phyloP scores from a whole-genome alignment of 2,888 invertebrate genomes.

The Tetragonula carbonaria region DNA sequence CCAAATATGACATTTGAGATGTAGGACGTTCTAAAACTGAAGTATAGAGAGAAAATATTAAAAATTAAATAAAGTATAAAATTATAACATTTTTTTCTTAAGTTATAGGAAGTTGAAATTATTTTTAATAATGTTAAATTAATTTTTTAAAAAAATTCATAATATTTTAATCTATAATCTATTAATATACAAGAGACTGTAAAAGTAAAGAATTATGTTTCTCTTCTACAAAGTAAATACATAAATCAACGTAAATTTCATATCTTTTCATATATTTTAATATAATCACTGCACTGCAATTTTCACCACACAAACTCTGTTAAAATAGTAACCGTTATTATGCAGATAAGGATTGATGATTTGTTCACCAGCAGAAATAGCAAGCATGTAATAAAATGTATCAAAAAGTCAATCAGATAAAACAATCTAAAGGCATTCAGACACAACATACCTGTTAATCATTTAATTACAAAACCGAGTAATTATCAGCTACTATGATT shows the following conservation, averaged over 20 bases:
- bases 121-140: conserved; percentile 41
- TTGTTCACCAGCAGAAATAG: conserved; percentile 51
- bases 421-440: conserved; percentile 61
- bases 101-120: conserved; percentile 18
- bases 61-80: background rate
- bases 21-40: conserved; percentile 94
- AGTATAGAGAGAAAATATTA: conserved; percentile 70
- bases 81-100: background rate
- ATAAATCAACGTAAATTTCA: conserved; percentile 24
- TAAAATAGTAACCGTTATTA: conserved; percentile 58
- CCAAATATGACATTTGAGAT: conserved; percentile 96
- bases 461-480: conserved; percentile 52
- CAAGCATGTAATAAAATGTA: conserved; percentile 54
- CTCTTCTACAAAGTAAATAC: conserved; percentile 18
- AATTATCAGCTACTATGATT: conserved; percentile 59
- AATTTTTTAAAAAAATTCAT: conserved; percentile 12
- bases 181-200: conserved; percentile 38
- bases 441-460: conserved; percentile 70
- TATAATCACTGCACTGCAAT: conserved; percentile 64
- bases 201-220: conserved; percentile 35
- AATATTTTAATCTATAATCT: conserved; percentile 22
- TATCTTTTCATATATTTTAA: conserved; percentile 39
- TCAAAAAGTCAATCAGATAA: conserved; percentile 47
- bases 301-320: conserved; percentile 62
- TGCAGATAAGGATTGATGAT: conserved; percentile 34